Conservation (phyloP, 2,797 vertebrate genomes). For the Hippoglossus hippoglossus region DNA sequence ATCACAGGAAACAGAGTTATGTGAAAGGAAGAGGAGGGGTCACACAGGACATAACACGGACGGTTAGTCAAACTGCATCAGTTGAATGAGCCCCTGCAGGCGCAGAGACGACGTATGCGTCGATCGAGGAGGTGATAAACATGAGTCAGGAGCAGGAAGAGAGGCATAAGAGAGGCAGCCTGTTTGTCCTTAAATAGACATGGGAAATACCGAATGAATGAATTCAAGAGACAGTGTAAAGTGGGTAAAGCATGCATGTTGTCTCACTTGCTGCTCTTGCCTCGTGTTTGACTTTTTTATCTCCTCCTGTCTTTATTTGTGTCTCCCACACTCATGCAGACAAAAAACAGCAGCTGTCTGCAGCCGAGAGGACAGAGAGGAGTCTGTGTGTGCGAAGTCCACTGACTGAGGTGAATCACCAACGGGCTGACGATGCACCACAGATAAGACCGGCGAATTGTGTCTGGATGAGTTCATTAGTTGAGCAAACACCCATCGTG, state of each 20-base stretch:
- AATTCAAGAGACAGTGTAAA: conserved; percentile 13
- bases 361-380: conserved; percentile 23
- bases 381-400: conserved; percentile 44
- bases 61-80: conserved; percentile 28
- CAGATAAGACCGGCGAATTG: conserved; percentile 27
- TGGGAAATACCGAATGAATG: conserved; percentile 61
- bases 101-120: conserved; percentile 1
- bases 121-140: conserved; percentile 26
- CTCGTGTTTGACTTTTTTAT: conserved; percentile 14
- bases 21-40: conserved; percentile 45
- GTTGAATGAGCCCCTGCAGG: conserved; percentile 12
- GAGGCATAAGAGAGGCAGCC: not conserved
- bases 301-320: conserved; percentile 1
- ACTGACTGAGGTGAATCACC: conserved; percentile 51
- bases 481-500: conserved; percentile 11
- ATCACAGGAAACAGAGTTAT: conserved; percentile 36
- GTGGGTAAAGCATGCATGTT: conserved; percentile 16
- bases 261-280: not conserved
- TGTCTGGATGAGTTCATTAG: conserved; percentile 26
- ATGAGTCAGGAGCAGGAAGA: conserved; percentile 53
- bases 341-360: conserved; percentile 21
- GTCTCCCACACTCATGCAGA: conserved; percentile 23
- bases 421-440: conserved; percentile 33
- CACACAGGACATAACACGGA: conserved; percentile 30
- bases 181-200: conserved; percentile 50